phyloP scores from a whole-genome alignment of 2,888 invertebrate species.

The Caenorhabditis becei region DNA sequence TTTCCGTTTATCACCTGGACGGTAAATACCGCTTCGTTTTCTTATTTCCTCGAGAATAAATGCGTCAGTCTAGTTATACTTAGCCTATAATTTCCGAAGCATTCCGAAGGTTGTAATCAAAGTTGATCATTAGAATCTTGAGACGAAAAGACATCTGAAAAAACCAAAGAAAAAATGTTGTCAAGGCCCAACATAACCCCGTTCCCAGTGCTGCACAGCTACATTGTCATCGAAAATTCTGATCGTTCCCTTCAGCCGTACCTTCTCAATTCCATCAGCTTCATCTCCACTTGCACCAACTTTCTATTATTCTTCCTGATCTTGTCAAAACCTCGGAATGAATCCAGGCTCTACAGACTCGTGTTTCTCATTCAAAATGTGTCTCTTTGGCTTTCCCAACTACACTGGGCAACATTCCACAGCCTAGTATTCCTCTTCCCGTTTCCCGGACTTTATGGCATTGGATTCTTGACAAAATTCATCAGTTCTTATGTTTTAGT shows the following conservation, averaged over 20 bases:
- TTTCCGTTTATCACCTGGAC: no score
- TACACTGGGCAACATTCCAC: slow-evolving; percentile 30
- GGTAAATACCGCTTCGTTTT: no score
- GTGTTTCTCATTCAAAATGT: slow-evolving; percentile 9
- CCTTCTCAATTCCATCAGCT: slow-evolving; percentile 4
- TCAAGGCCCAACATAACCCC: neutral
- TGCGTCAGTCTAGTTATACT: no score
- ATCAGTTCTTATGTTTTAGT: slow-evolving; percentile 19
- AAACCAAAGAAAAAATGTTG: neutral
- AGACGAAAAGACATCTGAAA: no score
- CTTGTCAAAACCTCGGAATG: neutral
- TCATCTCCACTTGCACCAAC: slow-evolving; percentile 7
- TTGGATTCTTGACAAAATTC: slow-evolving; percentile 16
- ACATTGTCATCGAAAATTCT: slow-evolving; percentile 9
- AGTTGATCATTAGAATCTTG: no score
- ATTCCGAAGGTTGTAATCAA: no score
- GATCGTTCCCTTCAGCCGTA: slow-evolving; percentile 26
- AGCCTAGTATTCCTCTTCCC: slow-evolving; percentile 27
- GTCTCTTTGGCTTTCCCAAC: slow-evolving; percentile 21
- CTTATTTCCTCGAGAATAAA: no score
- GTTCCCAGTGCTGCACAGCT: neutral
- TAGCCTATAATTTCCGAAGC: no score
- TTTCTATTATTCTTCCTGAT: slow-evolving; percentile 29
- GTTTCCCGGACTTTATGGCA: slow-evolving; percentile 37
- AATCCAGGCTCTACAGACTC: slow-evolving; percentile 1